Base-by-base conservation (phyloP, 2,888 invertebrate genomes). In the Gryllus longicercus region DNA sequence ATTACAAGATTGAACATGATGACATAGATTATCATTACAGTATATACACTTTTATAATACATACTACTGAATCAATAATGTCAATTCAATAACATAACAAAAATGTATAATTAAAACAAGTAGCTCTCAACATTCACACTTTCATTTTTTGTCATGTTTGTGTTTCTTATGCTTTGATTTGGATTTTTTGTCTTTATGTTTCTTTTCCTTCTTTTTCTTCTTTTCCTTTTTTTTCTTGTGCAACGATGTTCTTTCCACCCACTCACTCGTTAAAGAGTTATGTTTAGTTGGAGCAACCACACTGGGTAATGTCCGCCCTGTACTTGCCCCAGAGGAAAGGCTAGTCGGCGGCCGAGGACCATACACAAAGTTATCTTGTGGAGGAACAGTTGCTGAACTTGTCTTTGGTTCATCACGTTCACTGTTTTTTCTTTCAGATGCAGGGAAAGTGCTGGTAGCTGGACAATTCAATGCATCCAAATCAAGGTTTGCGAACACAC, bases 401-500 rank as follows among this genome's bases (percentile, higher is more conserved):
- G 10, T 12, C 50, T n/a, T n/a, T 49, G 38, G 14, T 8, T n/a
- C 49, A 8, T 38, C 18, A 18, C 0, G 51, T 25, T 63, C 23
- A 51, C 14, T n/a, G 23, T 63, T 21, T 16, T 23, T 74, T 5
- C 16, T 74, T 63, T 38, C 16, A 25, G 14, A 38, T 11, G n/a
- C 51, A 14, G 51, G 11, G 3, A 12, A 18, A 21, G 18, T 23
- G 18, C 23, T 38, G 12, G 11, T 25, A 38, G 77, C n/a, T 51
- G 50, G 74, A 5, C 79, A 49, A 49, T 78, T 82, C n/a, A 82
- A 51, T 74, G 88, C 89, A 82, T 92, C 91, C 23, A 92, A 89
- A 85, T 92, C 89, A 80, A 92, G 87, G 84, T 92, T 91, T 0
- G 92, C 91, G 83, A 94, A 94, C 79, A 93, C 92, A 0, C 94